Base-by-base conservation (phyloP, 64 coral and sea anemone species). In the Actinia equina region DNA sequence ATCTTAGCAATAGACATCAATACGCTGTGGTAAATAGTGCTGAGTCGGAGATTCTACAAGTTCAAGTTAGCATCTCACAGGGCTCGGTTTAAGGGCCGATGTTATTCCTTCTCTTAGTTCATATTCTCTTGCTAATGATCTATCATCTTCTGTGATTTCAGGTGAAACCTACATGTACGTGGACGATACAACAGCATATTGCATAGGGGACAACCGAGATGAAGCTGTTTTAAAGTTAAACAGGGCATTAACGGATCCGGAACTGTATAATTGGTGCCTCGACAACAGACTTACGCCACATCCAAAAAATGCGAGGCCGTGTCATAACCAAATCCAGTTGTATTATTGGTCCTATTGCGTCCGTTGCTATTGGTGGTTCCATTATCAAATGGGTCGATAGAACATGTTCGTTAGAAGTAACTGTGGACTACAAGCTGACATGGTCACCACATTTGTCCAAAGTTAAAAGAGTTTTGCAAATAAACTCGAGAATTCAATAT, bases 161-260 rank as follows among this genome's bases (percentile, higher is more conserved):
- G 84, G 59, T 49, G 62, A 44, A 17, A 67, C 49, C 43, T 19
- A 86, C 26, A 86, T 86, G 84, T 86, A 62, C 61, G 61, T 59
- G 44, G 84, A 86, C 18, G 84, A 86, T 19, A 86, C 84, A 41
- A 6, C 59, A 18, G 59, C 17, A 18, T 62, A 62, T 19, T 62
- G 59, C 59, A 18, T 62, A 4, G 59, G 15, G 18, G 4, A 16
- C 17, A 62, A 62, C 18, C 5, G 52, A 53, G 59, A 16, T 62
- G 59, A 70, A 70, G 64, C 22, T 2, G n/a, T 70, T 23, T 8
- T 3, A 25, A 25, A 3, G 23, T 7, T 70, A 23, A 70, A 70
- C 20, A 26, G 6, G 11, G 19, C 22, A 22, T 20, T 70, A 26
- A 6, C n/a, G n/a, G n/a, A n/a, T n/a, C n/a, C 2, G 7, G 20